Evolutionary conservation across 2,797 vertebrate genomes (phyloP), one percentile per base, ranked within the genome.

Genomic region (Acomys russatus): DNA sequence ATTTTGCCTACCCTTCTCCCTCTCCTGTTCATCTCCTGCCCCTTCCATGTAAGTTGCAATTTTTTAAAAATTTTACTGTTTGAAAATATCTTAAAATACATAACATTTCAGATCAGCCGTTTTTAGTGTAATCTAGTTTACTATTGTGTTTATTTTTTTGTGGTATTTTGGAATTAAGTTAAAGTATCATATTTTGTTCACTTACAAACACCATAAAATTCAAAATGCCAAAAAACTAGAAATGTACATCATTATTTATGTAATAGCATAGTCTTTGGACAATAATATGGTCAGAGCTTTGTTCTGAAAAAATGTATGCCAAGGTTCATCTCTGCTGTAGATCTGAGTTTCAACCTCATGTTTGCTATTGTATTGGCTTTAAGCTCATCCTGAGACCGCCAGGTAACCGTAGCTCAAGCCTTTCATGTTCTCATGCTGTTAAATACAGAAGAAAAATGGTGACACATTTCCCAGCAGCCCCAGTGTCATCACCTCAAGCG

Each of bases 91-190:
- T 63, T 23, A 63, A 49, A 38, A 76, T 84, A 77, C 22, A n/a
- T 7, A 44, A 54, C 44, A 77, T 84, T 95, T 63, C 23, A 73
- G 23, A 56, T 30, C 10, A 38, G 74, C n/a, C 17, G 33, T 6
- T 49, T 77, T 96, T 35, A 77, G 64, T 90, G 51, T 90, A 89
- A 17, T 82, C 6, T 86, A 28, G 6, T 44, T 49, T 68, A 25
- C 12, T 84, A 70, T 93, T 59, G 51, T 35, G 61, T 33, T 87
- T 35, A 64, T 38, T 90, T 92, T 28, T 96, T 61, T 68, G 30
- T 90, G 23, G 23, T 88, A 2, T 85, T 91, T 85, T 92, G 20
- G 56, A 20, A 59, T 30, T 33, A 23, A 93, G 49, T 49, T 71
- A 51, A 88, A 70, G 20, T 63, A 71, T n/a, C 23, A 82, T 11